A percentile compares a stretch with the other conserved stretches of the same genome.
phyloP scores from a whole-genome alignment of 1,140 invertebrate genomes.

The Acromyrmex charruanus region DNA sequence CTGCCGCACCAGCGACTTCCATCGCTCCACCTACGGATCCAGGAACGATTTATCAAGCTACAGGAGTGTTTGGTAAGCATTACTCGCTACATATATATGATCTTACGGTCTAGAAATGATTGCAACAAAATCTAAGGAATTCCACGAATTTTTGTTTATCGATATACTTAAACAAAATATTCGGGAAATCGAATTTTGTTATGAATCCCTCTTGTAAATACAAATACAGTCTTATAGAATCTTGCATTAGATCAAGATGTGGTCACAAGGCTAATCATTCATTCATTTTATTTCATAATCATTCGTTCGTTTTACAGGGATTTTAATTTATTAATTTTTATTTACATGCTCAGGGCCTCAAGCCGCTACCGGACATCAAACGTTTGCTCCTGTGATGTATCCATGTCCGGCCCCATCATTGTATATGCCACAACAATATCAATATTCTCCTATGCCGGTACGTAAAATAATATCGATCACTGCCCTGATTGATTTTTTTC shows the following conservation, averaged over 20 bases:
- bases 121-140: background rate
- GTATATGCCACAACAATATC: constrained; percentile 86
- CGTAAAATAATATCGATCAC: constrained; percentile 72
- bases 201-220: background rate
- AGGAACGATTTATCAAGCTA: constrained; percentile 84
- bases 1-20: constrained; percentile 82
- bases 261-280: background rate
- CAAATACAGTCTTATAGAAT: background rate
- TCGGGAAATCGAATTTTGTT: background rate
- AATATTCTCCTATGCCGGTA: constrained; percentile 85
- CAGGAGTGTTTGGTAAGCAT: constrained; percentile 84
- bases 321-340: constrained; percentile 33
- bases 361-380: constrained; percentile 83
- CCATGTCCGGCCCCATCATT: constrained; percentile 84
- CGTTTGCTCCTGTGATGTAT: constrained; percentile 85
- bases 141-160: background rate
- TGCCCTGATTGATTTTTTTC: constrained; percentile 20
- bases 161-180: background rate
- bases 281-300: too few relatives aligned
- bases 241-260: too few relatives aligned
- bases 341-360: constrained; percentile 79
- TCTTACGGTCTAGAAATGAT: constrained; percentile 30
- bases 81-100: background rate
- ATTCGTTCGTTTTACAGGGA: background rate
- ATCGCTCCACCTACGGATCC: constrained; percentile 84